Evolutionary conservation across 2,113 vertebrate species (phyloP).

Genomic region (Hippoglossus stenolepis): DNA sequence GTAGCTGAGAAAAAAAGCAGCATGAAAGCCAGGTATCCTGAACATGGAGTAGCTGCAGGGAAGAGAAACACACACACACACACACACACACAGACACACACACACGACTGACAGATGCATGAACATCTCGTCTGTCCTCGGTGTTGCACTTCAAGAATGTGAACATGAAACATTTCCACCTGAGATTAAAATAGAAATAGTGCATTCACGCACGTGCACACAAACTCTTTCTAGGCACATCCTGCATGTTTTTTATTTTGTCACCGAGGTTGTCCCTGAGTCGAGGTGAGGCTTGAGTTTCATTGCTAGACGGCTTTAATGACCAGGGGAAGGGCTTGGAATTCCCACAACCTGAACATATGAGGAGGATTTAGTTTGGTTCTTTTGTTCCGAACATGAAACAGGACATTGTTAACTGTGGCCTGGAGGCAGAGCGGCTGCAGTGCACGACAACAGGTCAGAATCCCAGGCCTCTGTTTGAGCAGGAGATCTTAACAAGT

Average conservation of each 20-base stretch:
- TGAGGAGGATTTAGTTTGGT: slow-evolving; percentile 69
- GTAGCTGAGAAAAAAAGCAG: slow-evolving; percentile 43
- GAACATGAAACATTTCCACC: slow-evolving; percentile 15
- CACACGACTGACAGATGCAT: slow-evolving; percentile 24
- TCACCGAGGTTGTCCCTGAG: slow-evolving; percentile 39
- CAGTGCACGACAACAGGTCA: slow-evolving; percentile 26
- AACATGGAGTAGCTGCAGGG: slow-evolving; percentile 20
- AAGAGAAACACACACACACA: not conserved
- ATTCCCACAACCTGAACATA: slow-evolving; percentile 68
- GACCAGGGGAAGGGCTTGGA: slow-evolving; percentile 56
- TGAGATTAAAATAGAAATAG: slow-evolving; percentile 27
- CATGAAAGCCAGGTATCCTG: slow-evolving; percentile 19
- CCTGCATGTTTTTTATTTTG: slow-evolving; percentile 18
- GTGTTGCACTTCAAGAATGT: slow-evolving; percentile 9
- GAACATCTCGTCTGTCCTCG: not conserved
- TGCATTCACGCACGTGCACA: not conserved
- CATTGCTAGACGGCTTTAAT: slow-evolving; percentile 75
- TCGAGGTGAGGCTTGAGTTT: slow-evolving; percentile 74
- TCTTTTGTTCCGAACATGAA: slow-evolving; percentile 75
- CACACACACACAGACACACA: slow-evolving; percentile 5
- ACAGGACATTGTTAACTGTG: slow-evolving; percentile 40
- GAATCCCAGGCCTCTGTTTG: slow-evolving; percentile 18
- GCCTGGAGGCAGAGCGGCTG: slow-evolving; percentile 55
- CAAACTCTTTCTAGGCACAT: slow-evolving; percentile 2
- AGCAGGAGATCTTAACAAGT: not conserved